Base-by-base conservation (phyloP, 1,140 invertebrate species). In the Achroia grisella region DNA sequence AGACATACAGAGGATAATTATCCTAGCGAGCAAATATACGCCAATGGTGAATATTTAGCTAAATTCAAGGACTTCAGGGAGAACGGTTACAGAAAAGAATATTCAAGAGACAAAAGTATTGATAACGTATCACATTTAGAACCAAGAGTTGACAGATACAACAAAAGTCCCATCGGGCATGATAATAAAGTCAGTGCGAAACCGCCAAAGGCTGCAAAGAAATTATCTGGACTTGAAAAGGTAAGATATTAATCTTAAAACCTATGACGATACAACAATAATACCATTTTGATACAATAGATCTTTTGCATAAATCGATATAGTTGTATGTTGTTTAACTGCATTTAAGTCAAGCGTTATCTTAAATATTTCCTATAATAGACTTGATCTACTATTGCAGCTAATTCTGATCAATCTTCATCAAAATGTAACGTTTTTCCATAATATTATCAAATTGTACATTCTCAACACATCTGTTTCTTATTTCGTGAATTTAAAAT, bases 171-270 rank as follows among this genome's bases (percentile, higher is more conserved):
- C 15, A 76, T 61, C 43, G 71, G 74, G 70, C 57, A 71, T 39
- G 67, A 86, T 48, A 86, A 87, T 32, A 86, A 82, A 74, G 53
- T 86, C 34, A 86, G 88, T 74, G 85, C 86, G 59, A 89, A 89
- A 68, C 88, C 88, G 42, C 88, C 88, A 8, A 89, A 89, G 69
- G 83, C 86, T 37, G 75, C 82, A n/a, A 89, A 89, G 62, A 91
- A 91, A 60, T 74, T 89, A 62, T 90, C 90, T 64, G 87, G 89
- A 69, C 87, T 91, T 48, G 89, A 91, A 73, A 91, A 91, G 81
- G 90, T 91, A 56, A 81, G 37, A 56, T 32, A 47, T 32, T 23
- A 9, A 36, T 28, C 1, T 31, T 31, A 31, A 9, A 35, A 35
- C 12, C 10, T 39, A 36, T 32, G n/a, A n/a, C n/a, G n/a, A n/a